Evolutionary conservation across 2,888 invertebrate genomes (phyloP).

Genomic region (Drosophila diplacantha): DNA sequence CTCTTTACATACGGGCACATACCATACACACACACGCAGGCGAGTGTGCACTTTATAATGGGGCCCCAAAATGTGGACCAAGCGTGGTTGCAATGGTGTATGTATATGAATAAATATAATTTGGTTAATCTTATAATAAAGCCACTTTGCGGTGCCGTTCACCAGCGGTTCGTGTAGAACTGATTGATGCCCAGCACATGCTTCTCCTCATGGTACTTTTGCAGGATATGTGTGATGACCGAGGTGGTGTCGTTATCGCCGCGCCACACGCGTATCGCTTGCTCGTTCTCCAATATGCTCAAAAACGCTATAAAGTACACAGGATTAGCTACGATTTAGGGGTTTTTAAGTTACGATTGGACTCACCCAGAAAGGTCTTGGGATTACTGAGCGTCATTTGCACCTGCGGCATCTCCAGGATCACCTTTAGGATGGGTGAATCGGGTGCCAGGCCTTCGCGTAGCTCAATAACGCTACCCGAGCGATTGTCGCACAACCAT

Average conservation of each 20-base stretch:
- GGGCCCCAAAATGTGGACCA: constrained; percentile 50
- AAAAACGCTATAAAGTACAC: constrained; percentile 80
- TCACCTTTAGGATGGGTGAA: constrained; percentile 82
- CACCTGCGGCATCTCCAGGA: constrained; percentile 82
- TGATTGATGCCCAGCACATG: constrained; percentile 80
- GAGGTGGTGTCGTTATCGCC: constrained; percentile 84
- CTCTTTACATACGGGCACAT: constrained; percentile 39
- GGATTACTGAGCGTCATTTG: constrained; percentile 83
- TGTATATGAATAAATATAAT: constrained; percentile 63
- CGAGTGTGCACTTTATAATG: constrained; percentile 28
- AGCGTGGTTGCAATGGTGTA: constrained; percentile 22
- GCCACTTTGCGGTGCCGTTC: constrained; percentile 55
- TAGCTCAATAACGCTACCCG: constrained; percentile 79
- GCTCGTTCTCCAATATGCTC: constrained; percentile 83
- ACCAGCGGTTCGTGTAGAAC: constrained; percentile 76
- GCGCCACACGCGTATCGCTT: constrained; percentile 82
- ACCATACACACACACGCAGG: constrained; percentile 1
- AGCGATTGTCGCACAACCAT: constrained; percentile 82
- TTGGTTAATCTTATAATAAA: constrained; percentile 60
- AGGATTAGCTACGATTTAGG: background rate
- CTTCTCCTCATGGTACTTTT: constrained; percentile 82
- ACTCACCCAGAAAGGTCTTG: constrained; percentile 81
- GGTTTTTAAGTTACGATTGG: background rate
- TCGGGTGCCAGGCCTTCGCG: constrained; percentile 81
- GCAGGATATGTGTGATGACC: constrained; percentile 82